Base-by-base conservation (phyloP, 2,113 vertebrate genomes). In the Sarotherodon lohbergeri region DNA sequence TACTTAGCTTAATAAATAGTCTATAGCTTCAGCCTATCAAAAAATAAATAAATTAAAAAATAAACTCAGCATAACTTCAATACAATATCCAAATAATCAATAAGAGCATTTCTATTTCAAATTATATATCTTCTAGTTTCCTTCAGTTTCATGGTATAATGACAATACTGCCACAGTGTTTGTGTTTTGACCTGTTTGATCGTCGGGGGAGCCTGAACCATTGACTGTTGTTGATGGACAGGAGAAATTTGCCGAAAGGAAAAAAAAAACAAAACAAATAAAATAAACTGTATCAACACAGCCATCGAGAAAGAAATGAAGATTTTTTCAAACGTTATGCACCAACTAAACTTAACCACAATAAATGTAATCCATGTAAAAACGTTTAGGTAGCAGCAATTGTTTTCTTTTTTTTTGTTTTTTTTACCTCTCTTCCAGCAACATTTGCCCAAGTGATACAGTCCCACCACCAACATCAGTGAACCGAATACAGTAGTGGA, bases 31-130 rank as follows among this genome's bases (percentile, higher is more conserved):
- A 66, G 32, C 61, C 6, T 36, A n/a, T 66, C 17, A 66, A 19
- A 10, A 61, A 61, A 61, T 0, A 0, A 17, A 32, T 61, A 0
- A 61, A 61, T 32, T 10, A 32, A 32, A 61, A 17, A 32, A 61
- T 32, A 61, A 61, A 32, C 32, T 36, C 2, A 11, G 29, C 19
- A 36, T 63, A 63, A 36, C 32, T 68, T 43, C 36, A 22, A 39
- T 13, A 24, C 11, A 61, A 71, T 1, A 43, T 43, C 13, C n/a
- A n/a, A 9, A 9, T 14, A 43, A 43, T 68, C 0, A 13, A 22
- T 17, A 6, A 68, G 0, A n/a, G 0, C 39, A 24, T 16, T 71
- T 71, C 5, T 71, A 8, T 71, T 71, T 71, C n/a, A 41, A 22
- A 43, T 8, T 71, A 24, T 8, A 71, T 71, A 71, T 34, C 57